Conservation (phyloP, 1,140 invertebrate species). For the Drosophila pseudoobscura region DNA sequence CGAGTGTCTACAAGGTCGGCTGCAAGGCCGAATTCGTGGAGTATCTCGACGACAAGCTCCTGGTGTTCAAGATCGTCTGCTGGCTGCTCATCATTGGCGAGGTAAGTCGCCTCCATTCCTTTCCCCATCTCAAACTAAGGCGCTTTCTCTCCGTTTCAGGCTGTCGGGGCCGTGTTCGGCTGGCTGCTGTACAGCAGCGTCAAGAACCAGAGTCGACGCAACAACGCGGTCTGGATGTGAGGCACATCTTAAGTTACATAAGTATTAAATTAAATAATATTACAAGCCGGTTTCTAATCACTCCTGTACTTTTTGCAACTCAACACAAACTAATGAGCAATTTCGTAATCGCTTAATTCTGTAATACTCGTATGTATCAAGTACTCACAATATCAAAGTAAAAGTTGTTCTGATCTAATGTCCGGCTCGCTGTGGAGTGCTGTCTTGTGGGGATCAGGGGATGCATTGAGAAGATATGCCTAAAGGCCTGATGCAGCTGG, state of each 20-base stretch:
- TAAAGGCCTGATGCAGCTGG: too few species aligned
- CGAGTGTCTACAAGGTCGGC: slow-evolving; percentile 51
- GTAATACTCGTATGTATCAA: not conserved
- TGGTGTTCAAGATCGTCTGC: slow-evolving; percentile 72
- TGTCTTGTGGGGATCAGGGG: not conserved
- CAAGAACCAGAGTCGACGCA: slow-evolving; percentile 70
- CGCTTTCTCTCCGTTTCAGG: slow-evolving; percentile 29
- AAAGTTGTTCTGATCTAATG: slow-evolving; percentile 7
- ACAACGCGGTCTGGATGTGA: slow-evolving; percentile 79
- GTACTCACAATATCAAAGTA: slow-evolving; percentile 24
- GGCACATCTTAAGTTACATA: slow-evolving; percentile 22
- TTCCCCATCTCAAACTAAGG: too few species aligned
- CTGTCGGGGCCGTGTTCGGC: slow-evolving; percentile 59
- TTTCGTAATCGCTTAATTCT: not conserved
- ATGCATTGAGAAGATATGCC: too few species aligned
- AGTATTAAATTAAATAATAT: slow-evolving; percentile 45
- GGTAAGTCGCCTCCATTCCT: slow-evolving; percentile 33
- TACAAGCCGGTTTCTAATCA: slow-evolving; percentile 33
- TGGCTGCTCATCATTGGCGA: slow-evolving; percentile 69
- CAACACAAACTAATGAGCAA: slow-evolving; percentile 3
- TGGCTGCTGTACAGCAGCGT: slow-evolving; percentile 71
- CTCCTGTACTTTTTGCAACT: slow-evolving; percentile 14
- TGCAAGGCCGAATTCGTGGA: slow-evolving; percentile 69
- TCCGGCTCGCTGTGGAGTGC: slow-evolving; percentile 4
- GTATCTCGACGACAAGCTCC: slow-evolving; percentile 64